Percentiles rank a stretch among this genome's conserved stretches.
Conservation (phyloP, 2,797 vertebrate species). For the Sebastes taczanowskii region DNA sequence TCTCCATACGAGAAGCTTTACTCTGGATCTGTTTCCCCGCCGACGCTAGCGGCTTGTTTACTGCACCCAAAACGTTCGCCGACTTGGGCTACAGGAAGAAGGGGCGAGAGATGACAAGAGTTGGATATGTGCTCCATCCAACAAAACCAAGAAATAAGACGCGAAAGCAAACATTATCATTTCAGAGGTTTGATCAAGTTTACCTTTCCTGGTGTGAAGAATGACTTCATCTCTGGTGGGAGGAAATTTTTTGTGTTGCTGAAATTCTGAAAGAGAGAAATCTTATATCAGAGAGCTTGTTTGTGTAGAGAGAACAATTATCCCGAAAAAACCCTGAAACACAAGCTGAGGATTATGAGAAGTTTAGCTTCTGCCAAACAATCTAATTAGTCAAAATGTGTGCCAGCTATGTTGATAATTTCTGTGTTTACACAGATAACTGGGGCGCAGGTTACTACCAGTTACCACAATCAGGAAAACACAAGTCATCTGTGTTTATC, state of each 20-base stretch:
- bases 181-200: not conserved
- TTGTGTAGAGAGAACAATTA: not conserved
- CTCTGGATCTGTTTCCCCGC: conserved; percentile 96
- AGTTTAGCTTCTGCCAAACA: not conserved
- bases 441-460: not conserved
- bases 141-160: not conserved
- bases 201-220: conserved; percentile 98
- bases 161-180: not conserved
- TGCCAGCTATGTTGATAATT: not conserved
- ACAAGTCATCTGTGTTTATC: not conserved
- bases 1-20: conserved; percentile 98
- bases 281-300: not conserved
- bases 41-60: conserved; percentile 97
- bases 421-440: not conserved
- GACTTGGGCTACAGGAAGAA: conserved; percentile 89
- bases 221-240: conserved; percentile 97
- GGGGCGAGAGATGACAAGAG: not conserved
- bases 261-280: conserved; percentile 88
- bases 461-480: not conserved
- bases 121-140: not conserved
- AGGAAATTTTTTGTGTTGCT: conserved; percentile 99
- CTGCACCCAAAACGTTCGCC: conserved; percentile 95
- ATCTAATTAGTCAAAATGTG: not conserved
- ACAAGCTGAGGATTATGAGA: not conserved
- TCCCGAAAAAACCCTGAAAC: not conserved